These are phyloP conservation scores for Philypnodon macrostomus DNA, from an alignment of 2,797 vertebrate genomes.

Conservation along the genomic window DNA sequence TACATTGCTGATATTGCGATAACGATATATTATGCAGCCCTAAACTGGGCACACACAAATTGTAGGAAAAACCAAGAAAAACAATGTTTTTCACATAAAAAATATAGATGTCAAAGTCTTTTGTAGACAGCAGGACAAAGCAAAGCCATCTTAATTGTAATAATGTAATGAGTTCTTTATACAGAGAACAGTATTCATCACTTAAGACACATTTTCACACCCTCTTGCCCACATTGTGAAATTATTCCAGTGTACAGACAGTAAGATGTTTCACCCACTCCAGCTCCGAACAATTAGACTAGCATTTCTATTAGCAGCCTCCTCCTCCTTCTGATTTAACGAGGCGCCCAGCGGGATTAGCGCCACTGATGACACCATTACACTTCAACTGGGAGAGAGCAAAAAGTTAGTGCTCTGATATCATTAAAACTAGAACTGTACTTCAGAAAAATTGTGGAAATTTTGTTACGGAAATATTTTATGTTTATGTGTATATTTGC, in stretches of 20 bases:
- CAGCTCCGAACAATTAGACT: slow-evolving; percentile 65
- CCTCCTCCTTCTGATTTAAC: slow-evolving; percentile 60
- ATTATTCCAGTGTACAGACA: slow-evolving; percentile 34
- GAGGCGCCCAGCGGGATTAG: slow-evolving; percentile 68
- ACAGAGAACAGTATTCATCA: slow-evolving; percentile 2
- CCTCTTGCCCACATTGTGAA: slow-evolving; percentile 38
- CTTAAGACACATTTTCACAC: slow-evolving; percentile 29
- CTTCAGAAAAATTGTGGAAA: slow-evolving; percentile 19
- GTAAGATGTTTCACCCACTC: slow-evolving; percentile 62
- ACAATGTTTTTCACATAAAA: background rate
- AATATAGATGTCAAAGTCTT: background rate
- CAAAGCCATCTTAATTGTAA: slow-evolving; percentile 6
- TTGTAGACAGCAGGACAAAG: background rate
- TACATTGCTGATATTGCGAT: no score
- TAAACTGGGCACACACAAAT: background rate
- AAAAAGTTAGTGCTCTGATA: slow-evolving; percentile 61
- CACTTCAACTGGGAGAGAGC: slow-evolving; percentile 61
- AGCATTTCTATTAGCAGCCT: slow-evolving; percentile 67
- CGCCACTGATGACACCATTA: slow-evolving; percentile 67
- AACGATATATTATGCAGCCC: no score
- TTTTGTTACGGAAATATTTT: background rate
- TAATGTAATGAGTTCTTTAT: background rate
- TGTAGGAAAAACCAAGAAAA: slow-evolving; percentile 2
- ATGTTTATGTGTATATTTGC: no score
- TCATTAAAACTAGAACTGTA: slow-evolving; percentile 53